A percentile compares a stretch with the other conserved stretches of the same genome.
Evolutionary conservation across 1,140 invertebrate genomes (phyloP).

Genomic region (Ostrea denselamellosa): DNA sequence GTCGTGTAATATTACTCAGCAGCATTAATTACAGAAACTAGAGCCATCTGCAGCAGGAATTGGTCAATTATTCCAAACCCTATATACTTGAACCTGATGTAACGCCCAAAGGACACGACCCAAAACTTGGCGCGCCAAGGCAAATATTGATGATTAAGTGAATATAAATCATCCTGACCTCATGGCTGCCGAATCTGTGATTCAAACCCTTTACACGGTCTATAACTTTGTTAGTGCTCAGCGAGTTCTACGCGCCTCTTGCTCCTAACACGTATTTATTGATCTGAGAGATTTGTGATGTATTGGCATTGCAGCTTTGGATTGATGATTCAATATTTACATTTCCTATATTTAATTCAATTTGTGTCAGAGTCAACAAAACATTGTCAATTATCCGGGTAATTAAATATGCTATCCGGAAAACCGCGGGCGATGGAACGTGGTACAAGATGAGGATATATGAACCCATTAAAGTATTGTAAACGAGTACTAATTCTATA

Average conservation of each 20-base stretch:
- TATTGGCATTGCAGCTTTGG: constrained; percentile 20
- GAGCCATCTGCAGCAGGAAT: constrained; percentile 5
- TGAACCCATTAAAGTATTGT: not conserved
- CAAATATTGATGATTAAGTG: not conserved
- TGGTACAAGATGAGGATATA: not conserved
- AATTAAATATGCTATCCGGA: constrained; percentile 4
- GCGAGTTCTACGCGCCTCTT: not conserved
- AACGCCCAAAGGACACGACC: not conserved
- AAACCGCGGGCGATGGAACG: constrained; percentile 9
- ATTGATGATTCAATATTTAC: constrained; percentile 31
- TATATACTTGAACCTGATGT: not conserved
- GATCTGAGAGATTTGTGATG: not conserved
- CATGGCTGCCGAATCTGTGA: not conserved
- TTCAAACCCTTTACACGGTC: not conserved
- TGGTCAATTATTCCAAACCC: not conserved
- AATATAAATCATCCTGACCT: not conserved
- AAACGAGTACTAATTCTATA: not conserved
- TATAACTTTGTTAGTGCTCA: not conserved
- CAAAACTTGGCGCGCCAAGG: not conserved
- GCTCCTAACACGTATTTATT: not conserved
- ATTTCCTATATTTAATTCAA: constrained; percentile 40
- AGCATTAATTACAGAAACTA: not conserved
- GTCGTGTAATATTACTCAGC: not conserved
- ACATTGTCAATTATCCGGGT: constrained; percentile 28
- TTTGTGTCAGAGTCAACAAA: constrained; percentile 33